Evolutionary conservation across 2,113 vertebrate genomes (phyloP).

Genomic region (Pollachius pollachius): DNA sequence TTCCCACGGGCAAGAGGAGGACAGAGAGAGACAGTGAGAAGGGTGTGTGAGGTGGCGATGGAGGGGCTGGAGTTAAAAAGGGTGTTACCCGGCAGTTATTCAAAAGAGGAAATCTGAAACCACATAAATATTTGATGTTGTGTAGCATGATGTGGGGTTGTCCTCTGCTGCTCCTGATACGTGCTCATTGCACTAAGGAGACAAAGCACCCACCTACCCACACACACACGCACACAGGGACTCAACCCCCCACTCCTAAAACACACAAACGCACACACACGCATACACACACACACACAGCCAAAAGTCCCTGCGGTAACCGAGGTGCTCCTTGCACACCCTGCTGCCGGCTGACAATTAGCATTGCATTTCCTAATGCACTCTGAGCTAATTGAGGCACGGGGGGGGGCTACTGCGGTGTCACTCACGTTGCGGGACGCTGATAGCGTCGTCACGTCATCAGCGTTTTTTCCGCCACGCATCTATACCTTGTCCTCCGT

Average conservation of each 20-base stretch:
- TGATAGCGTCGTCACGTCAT: background rate
- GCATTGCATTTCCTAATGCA: slow-evolving; percentile 1
- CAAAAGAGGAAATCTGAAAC: slow-evolving; percentile 21
- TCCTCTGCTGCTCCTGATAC: slow-evolving; percentile 5
- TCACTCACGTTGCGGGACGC: slow-evolving; percentile 7
- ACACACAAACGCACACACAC: background rate
- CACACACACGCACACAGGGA: too few relatives aligned
- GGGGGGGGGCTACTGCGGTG: slow-evolving; percentile 12
- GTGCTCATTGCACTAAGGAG: slow-evolving; percentile 10
- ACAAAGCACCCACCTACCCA: background rate
- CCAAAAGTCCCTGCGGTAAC: slow-evolving; percentile 1
- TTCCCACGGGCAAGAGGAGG: slow-evolving; percentile 1
- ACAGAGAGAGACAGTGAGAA: background rate
- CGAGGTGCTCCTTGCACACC: background rate
- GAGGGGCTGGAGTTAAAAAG: background rate
- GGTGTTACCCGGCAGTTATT: slow-evolving; percentile 14
- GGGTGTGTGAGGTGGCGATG: background rate
- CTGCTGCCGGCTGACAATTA: slow-evolving; percentile 16
- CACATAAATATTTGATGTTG: slow-evolving; percentile 26
- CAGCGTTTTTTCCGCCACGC: too few relatives aligned
- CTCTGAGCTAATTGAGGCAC: slow-evolving; percentile 13
- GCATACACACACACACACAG: background rate
- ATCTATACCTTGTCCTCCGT: too few relatives aligned
- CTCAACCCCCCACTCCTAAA: background rate
- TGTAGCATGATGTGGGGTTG: background rate